Evolutionary conservation across 2,888 invertebrate species (phyloP).

Genomic region (Hetaerina titia): DNA sequence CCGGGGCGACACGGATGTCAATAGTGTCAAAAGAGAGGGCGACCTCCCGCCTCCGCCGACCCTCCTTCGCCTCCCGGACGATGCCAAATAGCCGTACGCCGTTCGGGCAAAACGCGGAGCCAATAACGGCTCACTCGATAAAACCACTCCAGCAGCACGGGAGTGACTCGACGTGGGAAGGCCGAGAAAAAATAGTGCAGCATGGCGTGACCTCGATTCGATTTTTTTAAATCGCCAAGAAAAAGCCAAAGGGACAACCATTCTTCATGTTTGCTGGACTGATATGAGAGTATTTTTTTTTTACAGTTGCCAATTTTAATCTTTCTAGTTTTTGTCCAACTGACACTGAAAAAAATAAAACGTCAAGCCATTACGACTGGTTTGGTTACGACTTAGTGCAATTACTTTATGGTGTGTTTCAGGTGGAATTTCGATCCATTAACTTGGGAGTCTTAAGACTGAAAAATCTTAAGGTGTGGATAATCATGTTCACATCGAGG

Average conservation of each 20-base stretch:
- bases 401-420: background rate
- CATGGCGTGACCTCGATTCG: slow-evolving; percentile 25
- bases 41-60: background rate
- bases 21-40: background rate
- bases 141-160: slow-evolving; percentile 25
- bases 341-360: background rate
- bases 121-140: slow-evolving; percentile 50
- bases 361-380: background rate
- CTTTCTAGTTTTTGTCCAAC: background rate
- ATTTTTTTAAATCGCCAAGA: slow-evolving; percentile 33
- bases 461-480: background rate
- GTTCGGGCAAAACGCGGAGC: background rate
- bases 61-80: background rate
- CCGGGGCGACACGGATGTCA: background rate
- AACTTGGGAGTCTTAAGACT: background rate
- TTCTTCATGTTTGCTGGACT: background rate
- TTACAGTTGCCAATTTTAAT: background rate
- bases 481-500: background rate
- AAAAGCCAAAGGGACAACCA: background rate
- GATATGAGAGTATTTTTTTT: background rate
- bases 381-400: background rate
- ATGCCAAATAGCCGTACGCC: background rate
- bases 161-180: background rate
- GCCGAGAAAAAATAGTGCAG: background rate
- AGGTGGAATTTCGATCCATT: background rate